phyloP scores from a whole-genome alignment of 2,888 invertebrate genomes.

The Ophion slaviceki region DNA sequence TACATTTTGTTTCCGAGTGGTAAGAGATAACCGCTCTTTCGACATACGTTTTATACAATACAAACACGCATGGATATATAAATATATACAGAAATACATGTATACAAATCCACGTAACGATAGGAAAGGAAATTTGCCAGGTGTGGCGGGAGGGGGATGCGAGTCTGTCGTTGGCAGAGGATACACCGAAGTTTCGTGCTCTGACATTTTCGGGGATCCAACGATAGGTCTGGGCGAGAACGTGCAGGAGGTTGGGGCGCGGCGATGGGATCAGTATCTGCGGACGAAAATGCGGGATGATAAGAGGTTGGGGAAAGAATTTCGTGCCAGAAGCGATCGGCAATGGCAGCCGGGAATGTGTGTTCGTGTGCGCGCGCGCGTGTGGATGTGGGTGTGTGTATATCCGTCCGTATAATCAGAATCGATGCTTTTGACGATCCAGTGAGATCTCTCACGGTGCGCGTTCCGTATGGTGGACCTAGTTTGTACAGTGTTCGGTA shows the following conservation, averaged over 20 bases:
- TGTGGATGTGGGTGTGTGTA: background rate
- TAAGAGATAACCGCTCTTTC: slow-evolving; percentile 37
- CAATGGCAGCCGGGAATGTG: slow-evolving; percentile 29
- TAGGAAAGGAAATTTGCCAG: slow-evolving; percentile 13
- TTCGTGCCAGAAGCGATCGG: slow-evolving; percentile 63
- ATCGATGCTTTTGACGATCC: slow-evolving; percentile 66
- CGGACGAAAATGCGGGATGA: slow-evolving; percentile 43
- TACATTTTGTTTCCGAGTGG: slow-evolving; percentile 46
- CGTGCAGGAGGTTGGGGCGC: background rate
- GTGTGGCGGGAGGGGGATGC: background rate
- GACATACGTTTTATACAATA: slow-evolving; percentile 16
- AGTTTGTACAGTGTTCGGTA: slow-evolving; percentile 22
- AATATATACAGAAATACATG: background rate
- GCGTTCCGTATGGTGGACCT: background rate
- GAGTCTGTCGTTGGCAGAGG: slow-evolving; percentile 60
- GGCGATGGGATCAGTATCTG: slow-evolving; percentile 17
- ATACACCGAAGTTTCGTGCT: slow-evolving; percentile 55
- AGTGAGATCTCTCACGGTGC: slow-evolving; percentile 30
- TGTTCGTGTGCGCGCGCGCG: background rate
- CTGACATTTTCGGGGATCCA: slow-evolving; percentile 57
- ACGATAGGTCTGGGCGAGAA: background rate
- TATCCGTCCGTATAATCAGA: slow-evolving; percentile 57
- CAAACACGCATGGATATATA: background rate
- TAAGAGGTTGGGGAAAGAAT: slow-evolving; percentile 28
- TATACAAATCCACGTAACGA: background rate